Base-by-base conservation (phyloP, 2,113 vertebrate species). In the Oreocharis arfaki region DNA sequence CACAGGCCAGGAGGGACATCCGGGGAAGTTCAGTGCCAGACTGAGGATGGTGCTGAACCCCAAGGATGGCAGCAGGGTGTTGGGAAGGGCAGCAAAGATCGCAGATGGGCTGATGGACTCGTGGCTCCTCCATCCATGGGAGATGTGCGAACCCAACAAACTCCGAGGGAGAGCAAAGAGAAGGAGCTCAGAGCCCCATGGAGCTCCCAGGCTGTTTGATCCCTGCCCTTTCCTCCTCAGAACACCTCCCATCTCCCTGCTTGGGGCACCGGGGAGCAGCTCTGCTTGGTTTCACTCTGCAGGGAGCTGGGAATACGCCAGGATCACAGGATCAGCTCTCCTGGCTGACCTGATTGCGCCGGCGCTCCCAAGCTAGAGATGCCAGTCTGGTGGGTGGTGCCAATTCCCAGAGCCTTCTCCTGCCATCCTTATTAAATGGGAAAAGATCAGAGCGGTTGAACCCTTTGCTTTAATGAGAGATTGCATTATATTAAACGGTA, bases 391-490 rank as follows among this genome's bases (percentile, higher is more conserved):
- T 65, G 92, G 75, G 75, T 85, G 90, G 59, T 88, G 47, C 76
- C 64, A 69, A 84, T 90, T 95, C 88, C 94, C 94, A 92, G 55
- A 84, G 90, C 88, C 47, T 93, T 74, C 79, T 92, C 63, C 47
- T 2, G 16, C 75, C 2, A 0, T 59, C 90, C 63, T 73, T 86
- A 55, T 92, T 94, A 89, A 90, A 88, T 23, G 33, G 88, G 52
- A 55, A 90, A 86, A 60, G 93, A 88, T 92, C 83, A 90, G 79
- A 77, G 86, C 7, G 0, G 71, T 77, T 95, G 90, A 93, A 95
- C 91, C 69, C 68, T 4, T 63, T 19, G 19, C 83, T 92, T 83
- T 92, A 80, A 88, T 92, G 90, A 88, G 46, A 92, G 71, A 88
- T 94, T 93, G 73, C 68, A 63, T 96, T 93, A 50, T 84, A 74